Evolutionary conservation across 2,888 invertebrate species (phyloP).

Genomic region (Biston stratarius): DNA sequence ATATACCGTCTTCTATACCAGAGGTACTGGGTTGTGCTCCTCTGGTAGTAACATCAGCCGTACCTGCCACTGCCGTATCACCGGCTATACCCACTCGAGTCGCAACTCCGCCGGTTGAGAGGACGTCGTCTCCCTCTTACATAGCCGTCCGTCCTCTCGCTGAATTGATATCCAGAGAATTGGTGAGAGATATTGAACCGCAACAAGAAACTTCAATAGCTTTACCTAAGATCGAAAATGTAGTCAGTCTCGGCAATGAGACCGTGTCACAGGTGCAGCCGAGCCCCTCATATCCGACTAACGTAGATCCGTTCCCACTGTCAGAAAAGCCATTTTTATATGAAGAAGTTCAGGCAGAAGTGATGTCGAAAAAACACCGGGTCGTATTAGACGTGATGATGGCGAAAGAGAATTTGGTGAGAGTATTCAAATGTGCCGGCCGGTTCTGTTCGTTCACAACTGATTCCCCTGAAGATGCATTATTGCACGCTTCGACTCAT

Average conservation of each 20-base stretch:
- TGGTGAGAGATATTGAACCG: conserved; percentile 21
- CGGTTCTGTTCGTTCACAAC: conserved; percentile 75
- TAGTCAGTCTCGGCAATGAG: conserved; percentile 79
- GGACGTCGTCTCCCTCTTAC: conserved; percentile 48
- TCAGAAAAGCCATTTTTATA: conserved; percentile 56
- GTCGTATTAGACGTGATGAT: conserved; percentile 81
- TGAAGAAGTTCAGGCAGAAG: conserved; percentile 69
- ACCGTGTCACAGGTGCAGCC: conserved; percentile 44
- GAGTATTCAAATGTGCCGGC: conserved; percentile 78
- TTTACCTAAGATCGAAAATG: conserved; percentile 81
- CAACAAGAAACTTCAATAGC: conserved; percentile 37
- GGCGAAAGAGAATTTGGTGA: conserved; percentile 73
- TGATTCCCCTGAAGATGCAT: conserved; percentile 67
- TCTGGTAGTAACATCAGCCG: not conserved
- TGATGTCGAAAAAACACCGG: conserved; percentile 71
- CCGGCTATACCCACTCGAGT: conserved; percentile 13
- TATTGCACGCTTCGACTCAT: conserved; percentile 74
- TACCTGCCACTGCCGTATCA: conserved; percentile 1
- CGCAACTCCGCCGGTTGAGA: conserved; percentile 33
- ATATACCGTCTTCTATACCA: conserved; percentile 19
- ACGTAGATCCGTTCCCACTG: conserved; percentile 37
- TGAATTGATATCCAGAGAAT: conserved; percentile 63
- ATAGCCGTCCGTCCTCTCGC: conserved; percentile 76
- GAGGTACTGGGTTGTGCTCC: not conserved
- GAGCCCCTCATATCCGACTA: conserved; percentile 51